Base-by-base conservation (phyloP, 2,113 vertebrate genomes). In the Perca schrenkii region DNA sequence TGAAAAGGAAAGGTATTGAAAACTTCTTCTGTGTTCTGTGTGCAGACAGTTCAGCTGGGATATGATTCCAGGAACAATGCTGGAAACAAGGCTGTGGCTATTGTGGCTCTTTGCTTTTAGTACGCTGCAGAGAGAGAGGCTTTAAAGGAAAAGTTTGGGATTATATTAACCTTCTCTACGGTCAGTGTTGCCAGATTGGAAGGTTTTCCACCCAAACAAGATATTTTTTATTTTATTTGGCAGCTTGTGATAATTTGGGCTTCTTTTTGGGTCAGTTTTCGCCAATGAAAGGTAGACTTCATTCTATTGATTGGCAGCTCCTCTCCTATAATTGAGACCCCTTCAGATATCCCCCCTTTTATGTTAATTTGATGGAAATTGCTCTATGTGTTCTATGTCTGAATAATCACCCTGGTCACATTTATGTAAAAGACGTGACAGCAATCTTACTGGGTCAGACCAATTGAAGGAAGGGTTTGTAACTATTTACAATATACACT, bases 1-100 rank as follows among this genome's bases (percentile, higher is more conserved):
- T 89, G 88, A 94, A 93, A 93, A 93, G 92, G 88, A 92, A 94
- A 93, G 90, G 90, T 92, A 92, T 92, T 90, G 79, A 73, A 79
- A 60, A 84, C 61, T 40, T 85, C 83, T 75, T 53, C 72, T 21
- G 34, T 85, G 85, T 75, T 53, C 72, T 21, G 34, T 50, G 82
- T 62, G 40, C 63, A 77, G 76, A 70, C 62, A 72, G 65, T 67
- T 53, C 43, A 77, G 69, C 50, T n/a, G 28, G 49, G 80, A 69
- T 36, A 36, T 68, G 72, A 74, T 65, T 87, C 80, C 58, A 61
- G 85, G 82, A 87, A 90, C 86, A 76, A 85, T 84, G 61, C 60
- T 78, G 54, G 36, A 63, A 60, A 78, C 70, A 63, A 77, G 60
- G 47, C 36, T 16, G 43, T 22, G 47, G 74, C 49, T 77, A 16